phyloP scores from a whole-genome alignment of 2,888 invertebrate species.

The Nyleta sp. region DNA sequence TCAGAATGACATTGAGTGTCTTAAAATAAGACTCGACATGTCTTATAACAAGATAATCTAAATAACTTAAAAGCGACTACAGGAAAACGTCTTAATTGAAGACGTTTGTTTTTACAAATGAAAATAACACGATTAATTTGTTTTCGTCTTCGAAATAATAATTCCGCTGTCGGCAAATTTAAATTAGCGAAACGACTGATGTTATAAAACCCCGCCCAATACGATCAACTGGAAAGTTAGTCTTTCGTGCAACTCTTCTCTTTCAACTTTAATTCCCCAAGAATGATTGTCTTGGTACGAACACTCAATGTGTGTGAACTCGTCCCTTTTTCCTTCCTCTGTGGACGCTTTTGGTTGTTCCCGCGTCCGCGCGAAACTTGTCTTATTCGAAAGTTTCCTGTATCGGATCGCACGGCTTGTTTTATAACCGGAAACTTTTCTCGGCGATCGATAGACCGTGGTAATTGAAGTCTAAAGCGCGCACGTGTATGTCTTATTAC shows the following conservation, averaged over 20 bases:
- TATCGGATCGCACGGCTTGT: conserved; percentile 65
- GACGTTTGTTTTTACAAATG: too few relatives aligned
- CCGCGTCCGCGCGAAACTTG: conserved; percentile 68
- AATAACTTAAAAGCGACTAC: too few relatives aligned
- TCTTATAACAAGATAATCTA: too few relatives aligned
- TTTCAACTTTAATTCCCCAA: conserved; percentile 67
- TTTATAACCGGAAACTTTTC: conserved; percentile 68
- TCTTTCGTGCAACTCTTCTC: conserved; percentile 31
- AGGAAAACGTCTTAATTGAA: too few relatives aligned
- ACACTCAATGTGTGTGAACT: conserved; percentile 13
- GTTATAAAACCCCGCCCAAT: conserved; percentile 12
- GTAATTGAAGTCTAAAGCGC: conserved; percentile 70
- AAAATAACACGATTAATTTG: too few relatives aligned
- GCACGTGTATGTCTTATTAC: conserved; percentile 54
- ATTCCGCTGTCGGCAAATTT: too few relatives aligned
- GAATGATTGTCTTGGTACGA: conserved; percentile 60
- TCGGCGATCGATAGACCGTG: conserved; percentile 65
- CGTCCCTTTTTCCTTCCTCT: conserved; percentile 25
- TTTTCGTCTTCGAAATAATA: too few relatives aligned
- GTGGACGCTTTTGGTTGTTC: conserved; percentile 59
- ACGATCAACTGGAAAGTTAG: conserved; percentile 44
- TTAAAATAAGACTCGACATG: too few relatives aligned
- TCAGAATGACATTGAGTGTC: too few relatives aligned
- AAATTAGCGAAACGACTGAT: conserved; percentile 35
- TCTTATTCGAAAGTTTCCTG: conserved; percentile 69